Evolutionary conservation across 1,140 invertebrate species (phyloP).

Genomic region (Trigoniulus corallinus): DNA sequence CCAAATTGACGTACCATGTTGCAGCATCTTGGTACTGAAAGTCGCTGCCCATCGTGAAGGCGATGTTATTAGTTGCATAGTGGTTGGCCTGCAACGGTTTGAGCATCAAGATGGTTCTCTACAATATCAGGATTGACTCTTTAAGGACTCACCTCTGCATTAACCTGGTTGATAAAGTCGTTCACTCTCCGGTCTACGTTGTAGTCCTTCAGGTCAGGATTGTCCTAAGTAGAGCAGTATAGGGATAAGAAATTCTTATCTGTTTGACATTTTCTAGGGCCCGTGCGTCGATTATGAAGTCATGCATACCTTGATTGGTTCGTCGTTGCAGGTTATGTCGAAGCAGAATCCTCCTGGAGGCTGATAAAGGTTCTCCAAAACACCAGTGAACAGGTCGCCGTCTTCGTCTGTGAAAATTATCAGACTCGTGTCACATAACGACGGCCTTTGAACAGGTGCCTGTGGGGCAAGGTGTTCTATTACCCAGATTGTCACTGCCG

Average conservation of each 20-base stretch:
- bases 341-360: slow-evolving; percentile 80
- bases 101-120: not conserved
- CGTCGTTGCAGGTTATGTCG: slow-evolving; percentile 62
- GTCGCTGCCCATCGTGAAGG: slow-evolving; percentile 39
- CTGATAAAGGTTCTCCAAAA: slow-evolving; percentile 57
- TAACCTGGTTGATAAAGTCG: slow-evolving; percentile 23
- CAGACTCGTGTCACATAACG: not conserved
- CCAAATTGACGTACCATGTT: slow-evolving; percentile 45
- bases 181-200: slow-evolving; percentile 27
- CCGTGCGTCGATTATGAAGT: no score
- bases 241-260: no score
- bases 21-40: slow-evolving; percentile 38
- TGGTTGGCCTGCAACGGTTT: slow-evolving; percentile 11
- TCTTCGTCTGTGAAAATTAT: slow-evolving; percentile 26
- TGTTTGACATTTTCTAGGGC: no score
- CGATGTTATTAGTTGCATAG: slow-evolving; percentile 29
- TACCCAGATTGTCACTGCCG: slow-evolving; percentile 28
- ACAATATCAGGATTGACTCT: no score
- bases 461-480: slow-evolving; percentile 4
- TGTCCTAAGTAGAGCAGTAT: slow-evolving; percentile 24
- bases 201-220: slow-evolving; percentile 26
- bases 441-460: not conserved
- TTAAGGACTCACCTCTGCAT: slow-evolving; percentile 26
- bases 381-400: slow-evolving; percentile 45
- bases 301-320: slow-evolving; percentile 42